These are phyloP conservation scores for Pseudopodoces humilis DNA, from an alignment of 2,113 vertebrate genomes.

Conservation along the genomic window DNA sequence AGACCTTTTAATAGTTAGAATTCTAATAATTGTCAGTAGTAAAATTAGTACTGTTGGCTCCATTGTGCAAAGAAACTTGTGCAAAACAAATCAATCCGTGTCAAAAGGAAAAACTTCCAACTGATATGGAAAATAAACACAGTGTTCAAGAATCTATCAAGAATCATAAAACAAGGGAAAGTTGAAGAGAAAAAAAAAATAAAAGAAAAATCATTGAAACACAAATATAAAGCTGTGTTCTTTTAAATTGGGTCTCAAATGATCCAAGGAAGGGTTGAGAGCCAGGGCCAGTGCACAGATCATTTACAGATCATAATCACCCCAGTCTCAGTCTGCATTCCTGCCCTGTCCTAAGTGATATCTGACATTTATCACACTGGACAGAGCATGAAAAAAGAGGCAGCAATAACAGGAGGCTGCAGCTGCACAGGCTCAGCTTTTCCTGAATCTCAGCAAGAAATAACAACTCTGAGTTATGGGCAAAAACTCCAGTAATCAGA, in stretches of 20 bases:
- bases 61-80: not conserved
- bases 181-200: not conserved
- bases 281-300: conserved; percentile 24
- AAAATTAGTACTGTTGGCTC: not conserved
- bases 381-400: not conserved
- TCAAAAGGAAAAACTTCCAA: conserved; percentile 6
- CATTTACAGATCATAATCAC: conserved; percentile 26
- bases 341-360: conserved; percentile 38
- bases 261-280: conserved; percentile 6
- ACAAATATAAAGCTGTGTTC: not conserved
- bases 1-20: not conserved
- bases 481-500: conserved; percentile 23
- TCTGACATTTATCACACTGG: conserved; percentile 17
- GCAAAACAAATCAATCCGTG: conserved; percentile 29
- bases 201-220: not conserved
- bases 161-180: not conserved
- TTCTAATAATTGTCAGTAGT: not conserved
- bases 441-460: conserved; percentile 36
- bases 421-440: conserved; percentile 34
- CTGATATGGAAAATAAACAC: conserved; percentile 6
- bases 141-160: conserved; percentile 20
- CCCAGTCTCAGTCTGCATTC: not conserved
- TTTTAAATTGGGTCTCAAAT: conserved; percentile 15
- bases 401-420: conserved; percentile 42
- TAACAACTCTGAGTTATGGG: conserved; percentile 39